phyloP scores from a whole-genome alignment of 2,888 invertebrate species.

The Willowsia nigromaculata region DNA sequence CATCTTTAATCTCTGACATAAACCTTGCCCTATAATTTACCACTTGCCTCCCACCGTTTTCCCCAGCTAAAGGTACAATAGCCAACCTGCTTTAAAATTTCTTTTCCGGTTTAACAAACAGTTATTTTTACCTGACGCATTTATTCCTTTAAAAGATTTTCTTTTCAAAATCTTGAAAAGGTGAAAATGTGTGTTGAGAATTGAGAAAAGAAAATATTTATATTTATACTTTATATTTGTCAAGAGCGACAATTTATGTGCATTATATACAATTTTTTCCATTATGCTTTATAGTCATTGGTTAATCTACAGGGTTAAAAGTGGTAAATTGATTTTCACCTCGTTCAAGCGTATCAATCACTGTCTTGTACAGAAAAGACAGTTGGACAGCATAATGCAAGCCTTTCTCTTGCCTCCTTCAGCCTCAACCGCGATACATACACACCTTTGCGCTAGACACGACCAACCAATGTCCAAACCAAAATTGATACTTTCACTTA shows the following conservation, averaged over 20 bases:
- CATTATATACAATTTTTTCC: too few species aligned
- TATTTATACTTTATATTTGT: too few species aligned
- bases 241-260: too few species aligned
- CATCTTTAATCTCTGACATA: constrained; percentile 31
- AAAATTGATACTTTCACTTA: background rate
- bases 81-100: background rate
- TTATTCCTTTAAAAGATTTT: too few species aligned
- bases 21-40: constrained; percentile 18
- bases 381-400: constrained; percentile 49
- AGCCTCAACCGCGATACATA: background rate
- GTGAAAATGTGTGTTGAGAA: too few species aligned
- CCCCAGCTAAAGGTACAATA: background rate
- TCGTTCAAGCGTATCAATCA: constrained; percentile 62
- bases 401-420: background rate
- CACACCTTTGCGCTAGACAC: background rate
- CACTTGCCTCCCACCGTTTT: background rate
- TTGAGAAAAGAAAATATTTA: too few species aligned
- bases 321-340: constrained; percentile 65
- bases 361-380: constrained; percentile 68
- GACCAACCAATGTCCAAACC: background rate
- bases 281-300: background rate
- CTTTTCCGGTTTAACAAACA: too few species aligned
- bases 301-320: background rate
- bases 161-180: too few species aligned
- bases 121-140: too few species aligned